Conservation (phyloP, 2,888 invertebrate genomes). For the Coecobrya sp. region DNA sequence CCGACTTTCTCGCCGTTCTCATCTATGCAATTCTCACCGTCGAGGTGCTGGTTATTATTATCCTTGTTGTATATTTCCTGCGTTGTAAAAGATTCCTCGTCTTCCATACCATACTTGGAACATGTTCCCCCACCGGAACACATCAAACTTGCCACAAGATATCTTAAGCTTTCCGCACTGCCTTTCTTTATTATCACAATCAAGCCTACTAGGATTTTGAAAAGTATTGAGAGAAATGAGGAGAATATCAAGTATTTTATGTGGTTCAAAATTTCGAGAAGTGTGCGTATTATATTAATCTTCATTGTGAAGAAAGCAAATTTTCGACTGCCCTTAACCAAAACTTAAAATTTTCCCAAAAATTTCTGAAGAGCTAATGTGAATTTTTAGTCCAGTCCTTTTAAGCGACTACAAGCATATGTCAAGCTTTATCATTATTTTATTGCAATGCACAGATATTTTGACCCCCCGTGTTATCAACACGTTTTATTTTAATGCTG, state of each 20-base stretch:
- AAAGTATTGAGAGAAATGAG: slow-evolving; percentile 65
- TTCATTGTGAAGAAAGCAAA: slow-evolving; percentile 65
- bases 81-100: slow-evolving; percentile 79
- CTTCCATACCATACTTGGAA: slow-evolving; percentile 73
- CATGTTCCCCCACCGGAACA: slow-evolving; percentile 75
- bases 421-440: too few species aligned
- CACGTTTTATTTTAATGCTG: too few species aligned
- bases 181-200: slow-evolving; percentile 65
- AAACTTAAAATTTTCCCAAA: too few species aligned
- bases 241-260: slow-evolving; percentile 66
- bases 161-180: slow-evolving; percentile 63
- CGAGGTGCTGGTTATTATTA: slow-evolving; percentile 39
- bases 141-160: slow-evolving; percentile 77
- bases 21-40: slow-evolving; percentile 19
- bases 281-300: slow-evolving; percentile 54
- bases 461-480: too few species aligned
- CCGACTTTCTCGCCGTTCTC: slow-evolving; percentile 35
- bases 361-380: not conserved
- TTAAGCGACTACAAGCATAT: too few species aligned
- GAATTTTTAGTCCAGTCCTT: too few species aligned
- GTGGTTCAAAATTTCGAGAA: slow-evolving; percentile 60
- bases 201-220: slow-evolving; percentile 44
- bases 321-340: too few species aligned
- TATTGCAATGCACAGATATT: too few species aligned
- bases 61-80: slow-evolving; percentile 78